These are phyloP conservation scores for Felis catus DNA, from an alignment of 2,113 vertebrate species.

Conservation along the genomic window DNA sequence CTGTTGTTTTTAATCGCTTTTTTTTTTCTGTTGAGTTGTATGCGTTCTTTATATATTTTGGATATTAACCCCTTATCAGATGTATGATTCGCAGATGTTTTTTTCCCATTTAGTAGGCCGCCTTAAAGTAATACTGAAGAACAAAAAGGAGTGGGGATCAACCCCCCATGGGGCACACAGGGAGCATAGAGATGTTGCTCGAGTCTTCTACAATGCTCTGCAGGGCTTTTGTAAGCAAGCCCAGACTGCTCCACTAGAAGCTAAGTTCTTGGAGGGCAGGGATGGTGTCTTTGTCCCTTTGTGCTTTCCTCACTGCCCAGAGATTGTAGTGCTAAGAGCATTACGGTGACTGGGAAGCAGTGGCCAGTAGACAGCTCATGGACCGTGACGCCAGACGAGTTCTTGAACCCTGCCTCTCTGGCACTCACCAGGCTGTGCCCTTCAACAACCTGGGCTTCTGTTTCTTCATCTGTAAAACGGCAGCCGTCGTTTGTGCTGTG, in stretches of 20 bases:
- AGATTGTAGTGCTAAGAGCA: not conserved
- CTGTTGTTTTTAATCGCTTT: not conserved
- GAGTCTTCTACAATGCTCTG: not conserved
- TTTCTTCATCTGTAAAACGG: not conserved
- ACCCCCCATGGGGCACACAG: rapidly evolving
- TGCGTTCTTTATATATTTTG: not conserved
- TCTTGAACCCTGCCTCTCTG: not conserved
- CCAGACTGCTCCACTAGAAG: not conserved
- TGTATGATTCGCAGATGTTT: not conserved
- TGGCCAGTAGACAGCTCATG: not conserved
- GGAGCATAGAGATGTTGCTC: not conserved
- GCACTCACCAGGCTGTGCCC: not conserved
- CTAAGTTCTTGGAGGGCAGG: not conserved
- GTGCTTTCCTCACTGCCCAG: not conserved
- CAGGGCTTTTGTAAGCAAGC: not conserved
- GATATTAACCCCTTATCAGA: not conserved
- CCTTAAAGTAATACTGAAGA: not conserved
- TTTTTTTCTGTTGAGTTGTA: not conserved
- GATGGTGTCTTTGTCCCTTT: not conserved
- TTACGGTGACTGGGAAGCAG: not conserved
- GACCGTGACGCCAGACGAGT: not conserved
- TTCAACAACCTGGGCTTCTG: not conserved
- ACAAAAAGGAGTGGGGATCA: too few species aligned
- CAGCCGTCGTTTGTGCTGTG: not conserved
- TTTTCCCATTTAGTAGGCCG: not conserved